These are phyloP conservation scores for Epizoanthus rinbou DNA, from an alignment of 92 coral and sea anemone genomes.

Conservation along the genomic window DNA sequence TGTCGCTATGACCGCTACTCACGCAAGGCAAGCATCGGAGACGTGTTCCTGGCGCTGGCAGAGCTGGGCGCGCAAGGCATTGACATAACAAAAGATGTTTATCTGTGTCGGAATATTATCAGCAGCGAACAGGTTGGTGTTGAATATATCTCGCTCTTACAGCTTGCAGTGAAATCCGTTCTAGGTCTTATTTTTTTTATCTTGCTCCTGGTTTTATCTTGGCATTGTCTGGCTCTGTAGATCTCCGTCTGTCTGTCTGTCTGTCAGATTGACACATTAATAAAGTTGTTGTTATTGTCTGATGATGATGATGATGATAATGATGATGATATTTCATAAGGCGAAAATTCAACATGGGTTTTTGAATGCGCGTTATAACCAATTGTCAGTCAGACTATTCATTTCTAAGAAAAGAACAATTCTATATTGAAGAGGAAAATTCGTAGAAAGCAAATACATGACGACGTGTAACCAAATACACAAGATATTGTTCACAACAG, in stretches of 20 bases:
- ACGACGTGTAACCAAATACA: too few species aligned
- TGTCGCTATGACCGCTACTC: constrained; percentile 96
- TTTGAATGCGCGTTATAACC: too few species aligned
- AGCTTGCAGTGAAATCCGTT: background rate
- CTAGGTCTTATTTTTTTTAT: background rate
- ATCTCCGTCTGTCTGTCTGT: background rate
- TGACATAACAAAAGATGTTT: constrained; percentile 87
- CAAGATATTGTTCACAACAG: too few species aligned
- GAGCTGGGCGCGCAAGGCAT: constrained; percentile 97
- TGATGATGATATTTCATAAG: too few species aligned
- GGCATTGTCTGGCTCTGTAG: too few species aligned
- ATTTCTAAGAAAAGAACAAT: too few species aligned
- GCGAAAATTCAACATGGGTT: too few species aligned
- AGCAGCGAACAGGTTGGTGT: constrained; percentile 80
- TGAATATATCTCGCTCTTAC: background rate
- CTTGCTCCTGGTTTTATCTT: background rate
- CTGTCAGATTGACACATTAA: background rate
- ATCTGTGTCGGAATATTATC: constrained; percentile 80
- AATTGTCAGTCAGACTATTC: too few species aligned
- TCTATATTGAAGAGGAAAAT: too few species aligned
- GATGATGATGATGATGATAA: too few species aligned
- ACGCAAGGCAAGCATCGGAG: constrained; percentile 78
- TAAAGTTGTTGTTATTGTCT: too few species aligned
- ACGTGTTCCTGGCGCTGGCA: constrained; percentile 92
- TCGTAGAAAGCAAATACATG: too few species aligned